Evolutionary conservation across 2,797 vertebrate species (phyloP).

Genomic region (Hemitrygon akajei): DNA sequence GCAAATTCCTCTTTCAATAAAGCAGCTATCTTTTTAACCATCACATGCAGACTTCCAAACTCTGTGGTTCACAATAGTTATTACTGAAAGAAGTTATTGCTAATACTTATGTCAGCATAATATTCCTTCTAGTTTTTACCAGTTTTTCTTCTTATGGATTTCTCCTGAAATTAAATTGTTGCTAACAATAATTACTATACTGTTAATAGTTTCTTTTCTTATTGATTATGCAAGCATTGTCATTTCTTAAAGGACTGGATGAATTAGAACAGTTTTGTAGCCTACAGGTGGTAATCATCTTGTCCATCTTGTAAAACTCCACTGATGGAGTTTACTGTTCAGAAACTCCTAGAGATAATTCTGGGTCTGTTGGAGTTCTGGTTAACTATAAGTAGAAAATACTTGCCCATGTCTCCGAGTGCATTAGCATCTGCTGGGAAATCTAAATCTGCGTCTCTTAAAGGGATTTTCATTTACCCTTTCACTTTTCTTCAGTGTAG

Average conservation of each 20-base stretch:
- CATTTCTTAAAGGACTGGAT: background rate
- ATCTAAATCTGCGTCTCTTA: too few relatives aligned
- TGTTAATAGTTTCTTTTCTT: background rate
- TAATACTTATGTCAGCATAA: background rate
- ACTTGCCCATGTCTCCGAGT: too few relatives aligned
- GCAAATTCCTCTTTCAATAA: background rate
- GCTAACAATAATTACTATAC: background rate
- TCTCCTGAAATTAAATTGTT: background rate
- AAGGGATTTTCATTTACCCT: too few relatives aligned
- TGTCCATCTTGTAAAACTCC: background rate
- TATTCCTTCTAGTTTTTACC: background rate
- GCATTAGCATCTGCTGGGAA: too few relatives aligned
- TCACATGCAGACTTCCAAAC: slow-evolving; percentile 5
- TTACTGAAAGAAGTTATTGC: background rate
- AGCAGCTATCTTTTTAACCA: background rate
- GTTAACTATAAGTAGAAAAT: too few relatives aligned
- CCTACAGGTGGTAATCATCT: background rate
- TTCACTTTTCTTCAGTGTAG: too few relatives aligned
- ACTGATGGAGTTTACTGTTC: background rate
- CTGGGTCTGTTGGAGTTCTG: too few relatives aligned
- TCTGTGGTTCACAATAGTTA: background rate
- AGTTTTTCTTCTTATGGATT: background rate
- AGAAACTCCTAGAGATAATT: too few relatives aligned
- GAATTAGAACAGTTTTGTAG: background rate
- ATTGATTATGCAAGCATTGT: background rate